phyloP scores from a whole-genome alignment of 35 echinoderm and acorn worm species.

The Patiria miniata region DNA sequence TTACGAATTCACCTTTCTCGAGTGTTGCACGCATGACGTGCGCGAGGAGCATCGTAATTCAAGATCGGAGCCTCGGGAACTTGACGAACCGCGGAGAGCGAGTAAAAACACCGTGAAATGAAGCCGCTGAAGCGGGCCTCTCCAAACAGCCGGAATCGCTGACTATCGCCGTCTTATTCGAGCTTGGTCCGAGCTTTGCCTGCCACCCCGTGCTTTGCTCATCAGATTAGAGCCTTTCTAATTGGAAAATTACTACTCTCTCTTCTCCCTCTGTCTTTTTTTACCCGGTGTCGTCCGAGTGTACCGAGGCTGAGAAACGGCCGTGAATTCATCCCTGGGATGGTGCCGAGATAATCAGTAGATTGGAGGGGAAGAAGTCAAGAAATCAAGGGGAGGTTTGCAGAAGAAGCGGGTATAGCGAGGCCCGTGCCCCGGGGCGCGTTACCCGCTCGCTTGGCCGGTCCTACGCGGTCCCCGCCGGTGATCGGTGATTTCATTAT shows the following conservation, averaged over 20 bases:
- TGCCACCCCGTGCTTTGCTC: not conserved
- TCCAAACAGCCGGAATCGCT: not conserved
- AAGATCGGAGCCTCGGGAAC: not conserved
- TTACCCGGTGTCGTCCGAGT: too few relatives aligned
- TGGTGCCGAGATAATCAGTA: not conserved
- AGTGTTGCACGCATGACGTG: not conserved
- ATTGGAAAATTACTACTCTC: slow-evolving; percentile 28
- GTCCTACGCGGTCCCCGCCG: not conserved
- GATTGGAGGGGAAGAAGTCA: slow-evolving; percentile 8
- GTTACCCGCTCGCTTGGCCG: not conserved
- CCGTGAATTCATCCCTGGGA: not conserved
- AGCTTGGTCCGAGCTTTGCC: slow-evolving; percentile 16
- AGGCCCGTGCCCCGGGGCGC: not conserved
- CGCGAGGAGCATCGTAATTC: not conserved
- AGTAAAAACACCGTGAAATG: slow-evolving; percentile 14
- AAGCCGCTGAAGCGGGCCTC: not conserved
- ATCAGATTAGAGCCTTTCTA: not conserved
- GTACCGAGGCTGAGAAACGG: not conserved
- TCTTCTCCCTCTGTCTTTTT: not conserved
- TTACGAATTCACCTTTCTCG: not conserved
- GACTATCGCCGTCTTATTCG: slow-evolving; percentile 10
- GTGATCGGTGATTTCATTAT: slow-evolving; percentile 17
- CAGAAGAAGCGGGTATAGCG: not conserved
- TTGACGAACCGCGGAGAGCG: not conserved
- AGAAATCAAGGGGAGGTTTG: not conserved